A percentile compares a stretch with the other conserved stretches of the same genome.
Evolutionary conservation across 1,140 invertebrate genomes (phyloP).

Genomic region (Monochamus saltuarius): DNA sequence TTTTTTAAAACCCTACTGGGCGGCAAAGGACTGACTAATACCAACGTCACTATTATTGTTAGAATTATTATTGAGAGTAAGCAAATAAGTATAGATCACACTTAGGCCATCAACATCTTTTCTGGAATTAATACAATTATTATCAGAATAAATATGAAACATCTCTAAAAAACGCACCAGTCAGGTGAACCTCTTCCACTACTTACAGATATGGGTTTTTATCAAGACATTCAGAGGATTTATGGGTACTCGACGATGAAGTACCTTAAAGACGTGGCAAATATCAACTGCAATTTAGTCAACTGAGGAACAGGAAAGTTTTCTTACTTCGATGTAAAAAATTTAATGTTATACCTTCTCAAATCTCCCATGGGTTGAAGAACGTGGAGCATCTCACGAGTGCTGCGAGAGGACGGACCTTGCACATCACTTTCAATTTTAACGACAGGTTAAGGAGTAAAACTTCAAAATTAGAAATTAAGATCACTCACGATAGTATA

Average conservation of each 20-base stretch:
- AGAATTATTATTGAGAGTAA: too few relatives aligned
- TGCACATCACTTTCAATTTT: background rate
- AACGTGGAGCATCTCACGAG: background rate
- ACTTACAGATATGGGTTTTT: constrained; percentile 2
- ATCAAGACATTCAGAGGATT: background rate
- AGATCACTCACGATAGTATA: constrained; percentile 3
- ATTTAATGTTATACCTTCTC: background rate
- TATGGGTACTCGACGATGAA: constrained; percentile 6
- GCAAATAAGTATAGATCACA: too few relatives aligned
- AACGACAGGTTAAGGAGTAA: background rate
- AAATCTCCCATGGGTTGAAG: background rate
- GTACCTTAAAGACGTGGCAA: constrained; percentile 3
- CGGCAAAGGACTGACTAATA: too few relatives aligned
- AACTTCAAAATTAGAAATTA: constrained; percentile 1
- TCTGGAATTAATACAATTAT: too few relatives aligned
- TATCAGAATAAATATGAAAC: too few relatives aligned
- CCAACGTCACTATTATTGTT: too few relatives aligned
- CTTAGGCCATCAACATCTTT: too few relatives aligned
- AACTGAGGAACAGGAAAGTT: background rate
- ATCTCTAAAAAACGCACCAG: too few relatives aligned
- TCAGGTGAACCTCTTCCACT: too few relatives aligned
- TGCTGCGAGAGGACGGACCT: background rate
- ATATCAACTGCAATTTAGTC: constrained; percentile 6
- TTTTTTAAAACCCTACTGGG: too few relatives aligned
- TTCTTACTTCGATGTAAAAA: constrained; percentile 11